phyloP scores from a whole-genome alignment of 2,113 vertebrate species.

The Mastomys coucha region DNA sequence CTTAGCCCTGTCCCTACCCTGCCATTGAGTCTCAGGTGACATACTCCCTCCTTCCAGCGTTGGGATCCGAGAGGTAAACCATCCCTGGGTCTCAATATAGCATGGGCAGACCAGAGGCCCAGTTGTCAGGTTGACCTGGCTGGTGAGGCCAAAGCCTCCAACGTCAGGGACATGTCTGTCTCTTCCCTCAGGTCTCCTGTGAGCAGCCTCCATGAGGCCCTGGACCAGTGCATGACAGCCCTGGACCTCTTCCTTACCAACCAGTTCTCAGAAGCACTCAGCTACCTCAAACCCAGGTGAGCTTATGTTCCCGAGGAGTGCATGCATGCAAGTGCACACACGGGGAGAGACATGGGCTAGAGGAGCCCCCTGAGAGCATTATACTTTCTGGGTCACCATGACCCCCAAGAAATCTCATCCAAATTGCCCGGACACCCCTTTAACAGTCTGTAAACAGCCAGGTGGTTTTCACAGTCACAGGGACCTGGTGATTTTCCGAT shows the following conservation, averaged over 20 bases:
- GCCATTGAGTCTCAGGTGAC: not conserved
- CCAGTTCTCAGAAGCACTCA: slow-evolving; percentile 95
- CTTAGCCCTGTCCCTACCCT: not conserved
- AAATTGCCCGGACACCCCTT: not conserved
- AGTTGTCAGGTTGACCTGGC: not conserved
- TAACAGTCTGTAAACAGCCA: not conserved
- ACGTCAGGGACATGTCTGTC: not conserved
- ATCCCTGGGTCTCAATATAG: not conserved
- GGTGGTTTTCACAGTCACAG: not conserved
- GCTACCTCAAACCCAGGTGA: slow-evolving; percentile 93
- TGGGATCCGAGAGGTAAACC: not conserved
- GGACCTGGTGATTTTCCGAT: slow-evolving; percentile 26
- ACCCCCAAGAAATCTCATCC: not conserved
- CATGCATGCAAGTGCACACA: fast-evolving
- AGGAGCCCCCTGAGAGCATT: not conserved
- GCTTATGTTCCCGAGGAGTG: not conserved
- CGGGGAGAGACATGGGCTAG: no score
- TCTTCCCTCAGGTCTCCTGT: slow-evolving; percentile 69
- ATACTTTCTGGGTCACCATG: not conserved
- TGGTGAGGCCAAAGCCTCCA: not conserved
- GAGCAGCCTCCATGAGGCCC: slow-evolving; percentile 90
- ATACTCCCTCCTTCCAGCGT: not conserved
- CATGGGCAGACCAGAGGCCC: not conserved
- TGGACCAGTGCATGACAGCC: slow-evolving; percentile 95
- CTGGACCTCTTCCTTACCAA: slow-evolving; percentile 97